phyloP scores from a whole-genome alignment of 37 sponge, comb jelly and placozoan species.

The Agelas oroides region DNA sequence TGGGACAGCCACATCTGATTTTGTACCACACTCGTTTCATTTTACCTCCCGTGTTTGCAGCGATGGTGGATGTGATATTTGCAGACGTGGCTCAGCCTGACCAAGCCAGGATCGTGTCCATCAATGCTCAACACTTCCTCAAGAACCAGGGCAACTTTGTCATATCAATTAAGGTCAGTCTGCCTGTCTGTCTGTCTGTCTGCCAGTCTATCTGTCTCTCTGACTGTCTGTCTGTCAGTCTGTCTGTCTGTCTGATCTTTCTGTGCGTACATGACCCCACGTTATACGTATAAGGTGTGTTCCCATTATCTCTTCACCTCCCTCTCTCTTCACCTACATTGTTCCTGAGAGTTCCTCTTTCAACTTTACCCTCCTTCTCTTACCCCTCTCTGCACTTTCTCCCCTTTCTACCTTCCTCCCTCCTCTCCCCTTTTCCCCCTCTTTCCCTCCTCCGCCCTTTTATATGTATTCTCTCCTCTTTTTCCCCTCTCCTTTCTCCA shows the following conservation, averaged over 20 bases:
- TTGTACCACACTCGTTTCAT: neutral
- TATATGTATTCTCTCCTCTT: neutral
- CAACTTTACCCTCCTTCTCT: too few species aligned
- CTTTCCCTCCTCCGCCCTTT: neutral
- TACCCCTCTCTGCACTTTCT: too few species aligned
- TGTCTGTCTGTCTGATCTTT: too few species aligned
- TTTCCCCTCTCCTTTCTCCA: neutral
- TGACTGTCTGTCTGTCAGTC: too few species aligned
- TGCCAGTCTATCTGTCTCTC: too few species aligned
- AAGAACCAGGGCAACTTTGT: conserved; percentile 98
- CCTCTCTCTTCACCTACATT: too few species aligned
- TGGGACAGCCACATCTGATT: neutral
- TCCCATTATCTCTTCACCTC: too few species aligned
- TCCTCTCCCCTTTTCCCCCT: neutral
- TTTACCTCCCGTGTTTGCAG: conserved; percentile 32
- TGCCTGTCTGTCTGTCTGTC: too few species aligned
- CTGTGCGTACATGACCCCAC: too few species aligned
- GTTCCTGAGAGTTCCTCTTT: too few species aligned
- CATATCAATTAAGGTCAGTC: conserved; percentile 95
- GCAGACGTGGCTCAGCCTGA: conserved; percentile 99
- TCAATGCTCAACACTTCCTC: conserved; percentile 95
- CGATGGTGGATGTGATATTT: conserved; percentile 98
- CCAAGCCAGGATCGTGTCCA: conserved; percentile 95
- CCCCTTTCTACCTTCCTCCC: too few species aligned
- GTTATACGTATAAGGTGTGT: too few species aligned